phyloP scores from a whole-genome alignment of 1,140 invertebrate genomes.

The Drosophila sp. region DNA sequence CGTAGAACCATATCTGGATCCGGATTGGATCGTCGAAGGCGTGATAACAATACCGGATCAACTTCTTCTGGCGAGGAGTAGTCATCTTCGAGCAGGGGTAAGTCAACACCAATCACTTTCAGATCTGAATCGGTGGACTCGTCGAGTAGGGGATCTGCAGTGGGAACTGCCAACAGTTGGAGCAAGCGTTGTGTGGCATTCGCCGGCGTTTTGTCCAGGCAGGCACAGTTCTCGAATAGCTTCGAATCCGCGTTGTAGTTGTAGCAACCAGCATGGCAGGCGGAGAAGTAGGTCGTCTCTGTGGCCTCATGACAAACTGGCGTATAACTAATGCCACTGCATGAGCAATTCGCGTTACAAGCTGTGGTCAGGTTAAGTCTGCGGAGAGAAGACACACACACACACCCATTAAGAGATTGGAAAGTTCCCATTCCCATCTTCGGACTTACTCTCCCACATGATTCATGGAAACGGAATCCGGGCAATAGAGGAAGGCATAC shows the following conservation, averaged over 20 bases:
- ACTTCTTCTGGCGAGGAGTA: slow-evolving; percentile 36
- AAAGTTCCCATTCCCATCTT: not conserved
- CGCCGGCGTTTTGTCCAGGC: slow-evolving; percentile 28
- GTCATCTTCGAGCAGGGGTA: slow-evolving; percentile 52
- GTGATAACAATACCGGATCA: slow-evolving; percentile 19
- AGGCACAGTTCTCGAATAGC: slow-evolving; percentile 57
- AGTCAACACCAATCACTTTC: slow-evolving; percentile 1
- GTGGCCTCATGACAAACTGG: slow-evolving; percentile 85
- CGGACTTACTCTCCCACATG: slow-evolving; percentile 63
- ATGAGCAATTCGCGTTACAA: slow-evolving; percentile 85
- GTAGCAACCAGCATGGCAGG: slow-evolving; percentile 86
- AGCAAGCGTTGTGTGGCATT: slow-evolving; percentile 29
- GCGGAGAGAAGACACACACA: not conserved
- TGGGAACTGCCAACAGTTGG: slow-evolving; percentile 18
- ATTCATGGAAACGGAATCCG: slow-evolving; percentile 53
- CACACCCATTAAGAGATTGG: not conserved
- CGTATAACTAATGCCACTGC: slow-evolving; percentile 84
- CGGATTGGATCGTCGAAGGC: slow-evolving; percentile 28
- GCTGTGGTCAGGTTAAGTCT: slow-evolving; percentile 84
- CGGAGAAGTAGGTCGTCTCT: slow-evolving; percentile 85
- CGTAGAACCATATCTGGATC: slow-evolving; percentile 69
- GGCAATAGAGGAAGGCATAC: slow-evolving; percentile 86
- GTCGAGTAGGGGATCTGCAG: not conserved
- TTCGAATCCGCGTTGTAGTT: slow-evolving; percentile 61
- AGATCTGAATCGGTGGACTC: slow-evolving; percentile 18